phyloP scores from a whole-genome alignment of 64 coral and sea anemone species.

The Acropora tenuis region DNA sequence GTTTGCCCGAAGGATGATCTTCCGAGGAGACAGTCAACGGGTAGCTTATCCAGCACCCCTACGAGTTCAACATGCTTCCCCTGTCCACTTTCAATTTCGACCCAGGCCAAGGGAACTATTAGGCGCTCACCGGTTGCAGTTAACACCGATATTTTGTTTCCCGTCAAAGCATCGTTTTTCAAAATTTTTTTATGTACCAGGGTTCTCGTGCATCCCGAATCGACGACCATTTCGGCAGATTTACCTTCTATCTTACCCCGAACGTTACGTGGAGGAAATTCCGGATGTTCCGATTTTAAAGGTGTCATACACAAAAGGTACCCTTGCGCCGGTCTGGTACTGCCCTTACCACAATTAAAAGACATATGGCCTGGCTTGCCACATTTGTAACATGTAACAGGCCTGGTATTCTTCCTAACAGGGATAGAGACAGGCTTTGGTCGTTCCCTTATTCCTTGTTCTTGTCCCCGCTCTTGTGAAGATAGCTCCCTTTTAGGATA shows the following conservation, averaged over 20 bases:
- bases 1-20: constrained; percentile 13
- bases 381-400: constrained; percentile 25
- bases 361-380: constrained; percentile 6
- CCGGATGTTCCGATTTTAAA: neutral
- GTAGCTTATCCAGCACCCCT: constrained; percentile 4
- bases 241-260: neutral
- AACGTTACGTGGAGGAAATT: neutral
- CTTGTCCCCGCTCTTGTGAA: no score
- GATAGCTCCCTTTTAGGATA: no score
- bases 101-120: neutral
- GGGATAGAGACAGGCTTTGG: neutral
- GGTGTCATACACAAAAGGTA: constrained; percentile 21
- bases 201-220: constrained; percentile 1
- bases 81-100: neutral
- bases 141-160: constrained; percentile 1
- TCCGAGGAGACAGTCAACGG: constrained; percentile 20
- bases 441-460: no score
- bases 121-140: constrained; percentile 1
- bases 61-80: constrained; percentile 29
- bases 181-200: neutral
- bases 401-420: neutral
- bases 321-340: neutral
- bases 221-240: constrained; percentile 1
- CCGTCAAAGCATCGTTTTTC: neutral
- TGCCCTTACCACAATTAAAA: neutral